Percentiles rank a stretch among this genome's conserved stretches.
Conservation (phyloP, 2,797 vertebrate genomes). For the Peromyscus aztecus region DNA sequence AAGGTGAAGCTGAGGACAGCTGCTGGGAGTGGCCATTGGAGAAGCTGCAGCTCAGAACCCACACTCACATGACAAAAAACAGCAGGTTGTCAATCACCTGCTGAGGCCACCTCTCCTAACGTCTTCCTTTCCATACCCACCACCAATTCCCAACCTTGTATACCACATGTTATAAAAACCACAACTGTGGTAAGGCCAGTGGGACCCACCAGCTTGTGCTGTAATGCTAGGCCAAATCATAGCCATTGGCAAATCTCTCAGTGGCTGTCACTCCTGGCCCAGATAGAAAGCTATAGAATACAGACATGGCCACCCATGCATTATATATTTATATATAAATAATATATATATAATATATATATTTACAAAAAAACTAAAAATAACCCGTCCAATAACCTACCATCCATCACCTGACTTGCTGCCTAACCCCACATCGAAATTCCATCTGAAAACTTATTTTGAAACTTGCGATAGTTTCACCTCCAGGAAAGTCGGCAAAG, state of each 20-base stretch:
- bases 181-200: too few species aligned
- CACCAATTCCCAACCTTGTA: neutral
- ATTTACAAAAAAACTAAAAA: too few species aligned
- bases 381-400: neutral
- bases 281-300: neutral
- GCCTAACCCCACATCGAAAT: neutral
- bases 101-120: too few species aligned
- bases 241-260: neutral
- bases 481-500: neutral
- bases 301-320: accelerated
- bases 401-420: neutral
- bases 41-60: neutral
- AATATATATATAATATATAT: too few species aligned
- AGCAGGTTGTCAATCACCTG: neutral
- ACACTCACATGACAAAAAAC: neutral
- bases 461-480: neutral
- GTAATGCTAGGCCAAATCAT: neutral
- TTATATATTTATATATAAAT: too few species aligned
- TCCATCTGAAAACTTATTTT: neutral
- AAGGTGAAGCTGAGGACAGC: neutral
- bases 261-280: neutral
- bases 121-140: neutral
- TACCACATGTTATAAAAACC: accelerated
- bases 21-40: accelerated
- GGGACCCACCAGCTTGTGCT: neutral